Base-by-base conservation (phyloP, 2,113 vertebrate genomes). In the Passerina amoena region DNA sequence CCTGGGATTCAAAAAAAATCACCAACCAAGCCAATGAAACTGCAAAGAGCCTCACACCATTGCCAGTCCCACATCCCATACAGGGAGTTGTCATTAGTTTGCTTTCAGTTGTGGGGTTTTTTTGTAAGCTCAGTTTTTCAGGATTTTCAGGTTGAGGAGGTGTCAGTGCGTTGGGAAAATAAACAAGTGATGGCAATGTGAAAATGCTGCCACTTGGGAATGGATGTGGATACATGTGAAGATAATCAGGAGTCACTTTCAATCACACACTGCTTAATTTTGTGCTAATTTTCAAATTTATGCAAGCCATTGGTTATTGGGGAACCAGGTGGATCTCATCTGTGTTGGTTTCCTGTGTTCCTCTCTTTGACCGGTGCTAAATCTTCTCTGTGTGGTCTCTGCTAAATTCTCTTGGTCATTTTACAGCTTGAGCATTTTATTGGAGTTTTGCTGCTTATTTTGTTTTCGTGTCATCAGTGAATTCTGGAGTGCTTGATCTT, bases 131-230 rank as follows among this genome's bases (percentile, higher is more conserved):
- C 17, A 56, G 12, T 33, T 59, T 76, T 83, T 68, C 44, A 63
- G 35, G 35, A 51, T 20, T 40, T 77, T 54, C 21, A 75, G 25
- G 12, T 27, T 40, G 66, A 44, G 31, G 57, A 70, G 31, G 17
- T 30, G 27, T 14, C 24, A 50, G 31, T 38, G 48, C 44, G 56
- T 5, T 0, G 0, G 27, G 20, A 9, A 61, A 14, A 14, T 44
- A 33, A 85, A 68, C 8, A 45, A 81, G 19, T 59, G 45, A 11
- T 27, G 66, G 27, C 37, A 61, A 5, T 1, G 7, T n/a, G 27
- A 53, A 86, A 88, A 24, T 23, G 40, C 60, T 86, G 13, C 66
- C n/a, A 14, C 12, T 48, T 59, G 22, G 30, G 44, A 72, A 54
- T 72, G n/a, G 37, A n/a, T 50, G 27, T 15, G 20, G 60, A 30